Evolutionary conservation across 1,140 invertebrate species (phyloP).

Genomic region (Philopotamus ludificatus): DNA sequence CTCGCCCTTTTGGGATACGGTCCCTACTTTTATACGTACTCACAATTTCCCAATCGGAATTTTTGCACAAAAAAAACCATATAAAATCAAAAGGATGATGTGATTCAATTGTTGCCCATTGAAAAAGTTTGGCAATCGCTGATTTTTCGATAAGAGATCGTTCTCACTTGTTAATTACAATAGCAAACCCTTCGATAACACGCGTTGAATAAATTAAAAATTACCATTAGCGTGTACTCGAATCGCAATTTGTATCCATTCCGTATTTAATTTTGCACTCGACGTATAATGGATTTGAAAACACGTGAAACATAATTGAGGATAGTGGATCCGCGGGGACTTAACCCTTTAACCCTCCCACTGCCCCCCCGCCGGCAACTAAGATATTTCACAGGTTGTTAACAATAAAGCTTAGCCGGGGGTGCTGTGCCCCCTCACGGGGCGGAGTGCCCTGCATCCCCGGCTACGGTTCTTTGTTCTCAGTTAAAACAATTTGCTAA

Average conservation of each 20-base stretch:
- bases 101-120: neutral
- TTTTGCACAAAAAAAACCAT: no score
- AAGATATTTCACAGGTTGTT: constrained; percentile 31
- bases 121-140: neutral
- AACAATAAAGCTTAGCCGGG: constrained; percentile 18
- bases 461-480: constrained; percentile 36
- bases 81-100: no score
- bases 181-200: no score
- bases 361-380: neutral
- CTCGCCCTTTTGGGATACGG: constrained; percentile 1
- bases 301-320: constrained; percentile 29
- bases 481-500: constrained; percentile 42
- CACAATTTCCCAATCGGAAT: constrained; percentile 28
- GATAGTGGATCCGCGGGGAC: constrained; percentile 31
- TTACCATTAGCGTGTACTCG: no score
- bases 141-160: neutral
- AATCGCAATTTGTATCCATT: no score
- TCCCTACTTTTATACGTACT: constrained; percentile 25
- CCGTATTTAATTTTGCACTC: neutral
- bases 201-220: neutral
- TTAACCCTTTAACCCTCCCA: constrained; percentile 1
- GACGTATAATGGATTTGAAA: neutral
- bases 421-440: neutral
- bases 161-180: no score
- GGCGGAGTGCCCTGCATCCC: neutral